Evolutionary conservation across 2,888 invertebrate species (phyloP).

Genomic region (Cheilosia grossa): DNA sequence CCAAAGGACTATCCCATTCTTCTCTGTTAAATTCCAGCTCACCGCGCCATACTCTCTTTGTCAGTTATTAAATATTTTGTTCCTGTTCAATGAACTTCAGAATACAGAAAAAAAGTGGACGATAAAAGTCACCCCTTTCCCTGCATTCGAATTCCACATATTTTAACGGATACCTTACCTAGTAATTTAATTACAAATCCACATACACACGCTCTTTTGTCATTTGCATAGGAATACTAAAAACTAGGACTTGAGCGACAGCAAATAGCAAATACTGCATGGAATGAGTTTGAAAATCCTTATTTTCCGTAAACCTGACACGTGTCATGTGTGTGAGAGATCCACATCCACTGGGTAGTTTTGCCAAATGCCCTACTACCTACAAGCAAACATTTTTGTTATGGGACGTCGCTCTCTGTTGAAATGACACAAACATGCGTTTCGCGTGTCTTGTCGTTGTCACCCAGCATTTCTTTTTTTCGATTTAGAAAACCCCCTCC

Average conservation of each 20-base stretch:
- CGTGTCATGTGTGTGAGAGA: constrained; percentile 10
- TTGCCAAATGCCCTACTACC: constrained; percentile 33
- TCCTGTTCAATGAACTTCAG: constrained; percentile 33
- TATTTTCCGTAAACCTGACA: constrained; percentile 17
- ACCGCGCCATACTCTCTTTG: neutral
- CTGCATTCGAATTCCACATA: neutral
- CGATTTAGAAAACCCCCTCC: neutral
- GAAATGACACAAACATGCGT: constrained; percentile 30
- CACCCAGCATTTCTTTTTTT: neutral
- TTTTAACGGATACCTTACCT: constrained; percentile 2
- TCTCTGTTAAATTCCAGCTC: neutral
- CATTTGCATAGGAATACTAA: constrained; percentile 14
- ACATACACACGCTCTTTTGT: neutral
- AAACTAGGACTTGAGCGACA: constrained; percentile 3
- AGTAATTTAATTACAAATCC: constrained; percentile 49
- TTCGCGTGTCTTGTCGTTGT: constrained; percentile 6
- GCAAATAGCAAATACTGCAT: neutral
- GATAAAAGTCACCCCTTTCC: neutral
- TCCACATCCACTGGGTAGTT: constrained; percentile 7
- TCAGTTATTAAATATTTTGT: constrained; percentile 8
- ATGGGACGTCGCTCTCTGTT: neutral
- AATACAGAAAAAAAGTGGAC: neutral
- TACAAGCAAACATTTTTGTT: neutral
- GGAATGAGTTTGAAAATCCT: neutral
- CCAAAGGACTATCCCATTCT: constrained; percentile 25